Base-by-base conservation (phyloP, 2,888 invertebrate genomes). In the Serripes groenlandicus region DNA sequence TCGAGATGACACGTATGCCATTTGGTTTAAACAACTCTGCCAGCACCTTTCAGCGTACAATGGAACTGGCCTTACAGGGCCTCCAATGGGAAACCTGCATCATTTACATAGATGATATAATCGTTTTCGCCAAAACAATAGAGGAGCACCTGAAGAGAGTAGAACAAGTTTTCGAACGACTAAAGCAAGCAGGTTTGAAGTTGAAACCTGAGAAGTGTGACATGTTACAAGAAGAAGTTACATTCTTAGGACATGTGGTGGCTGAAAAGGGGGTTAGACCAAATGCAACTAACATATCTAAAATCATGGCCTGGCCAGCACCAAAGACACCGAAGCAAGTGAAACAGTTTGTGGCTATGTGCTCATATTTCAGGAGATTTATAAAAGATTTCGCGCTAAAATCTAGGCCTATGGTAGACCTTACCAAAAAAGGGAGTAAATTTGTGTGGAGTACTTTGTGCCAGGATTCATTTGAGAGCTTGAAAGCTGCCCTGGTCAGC, bases 61-160 rank as follows among this genome's bases (percentile, higher is more conserved):
- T 77, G 71, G 70, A 78, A 56, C 69, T 77, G 18, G 64, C 62
- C 49, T 60, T 83, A 26, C 58, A 62, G 26, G 80, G 80, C 15
- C 42, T 84, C 5, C 77, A 80, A 52, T 77, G 80, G 80, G 49
- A 64, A 15, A 75, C 75, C 15, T 81, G 84, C 23, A 64, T 81
- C 15, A 73, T 84, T n/a, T 81, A 84, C 37, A 64, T 81, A 28
- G 79, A 77, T 66, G 74, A 83, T 35, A 78, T 83, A 18, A 70
- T 77, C n/a, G 69, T 78, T 23, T 83, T 78, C 34, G 52, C 52
- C 0, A 54, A 52, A 30, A 72, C 37, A 21, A 74, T 78, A 37
- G 79, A 83, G 28, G 73, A 83, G 60, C 81, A 84, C 34, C 58
- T 83, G 21, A 28, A 70, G 18, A 42, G 71, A 23, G 74, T 83